Evolutionary conservation across 2,797 vertebrate species (phyloP), one percentile per base, ranked within the genome.

Genomic region (Pseudocheirus occidentalis): DNA sequence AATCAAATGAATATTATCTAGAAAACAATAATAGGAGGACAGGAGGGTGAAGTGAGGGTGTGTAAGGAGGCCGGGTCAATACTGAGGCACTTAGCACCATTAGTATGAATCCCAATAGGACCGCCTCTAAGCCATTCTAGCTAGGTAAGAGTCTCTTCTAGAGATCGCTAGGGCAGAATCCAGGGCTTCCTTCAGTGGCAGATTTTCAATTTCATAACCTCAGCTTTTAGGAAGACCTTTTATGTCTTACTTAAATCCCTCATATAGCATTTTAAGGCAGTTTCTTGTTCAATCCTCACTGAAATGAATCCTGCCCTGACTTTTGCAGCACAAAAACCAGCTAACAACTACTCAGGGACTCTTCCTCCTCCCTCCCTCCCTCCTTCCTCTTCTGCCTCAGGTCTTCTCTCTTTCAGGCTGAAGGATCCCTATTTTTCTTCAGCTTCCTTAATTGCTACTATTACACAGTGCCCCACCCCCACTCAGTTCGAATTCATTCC

Each of bases 1-100:
- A 98, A 97, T 98, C 98, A 98, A 98, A 98, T 98, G 97, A 55
- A 97, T 97, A 90, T 97, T 98, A 97, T 95, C 94, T 96, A 98
- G 95, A 97, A 95, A 97, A 97, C 93, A 96, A 96, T 91, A 95
- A 7, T 21, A 92, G 94, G 95, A 97, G 93, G 96, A 96, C 95
- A 94, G 55, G 62, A 94, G 96, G 97, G 96, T 93, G 97, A 96
- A 89, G 94, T 93, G 97, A 96, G 94, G 97, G 96, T 95, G 90
- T 95, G 95, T 95, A 96, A 96, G 96, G 96, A 97, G 96, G 91
- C 81, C 46, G 95, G 93, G 93, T 93, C 95, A 94, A 90, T 96
- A 91, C 55, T 21, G 94, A 93, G 95, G 94, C 94, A 93, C 96
- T 4, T 10, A 93, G 13, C 95, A 97, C 93, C 59, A 92, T 93